Percentiles rank a stretch among this genome's conserved stretches.
Evolutionary conservation across 37 sponge, comb jelly and placozoan species (phyloP).

Genomic region (Halisarca cf. caerulea): DNA sequence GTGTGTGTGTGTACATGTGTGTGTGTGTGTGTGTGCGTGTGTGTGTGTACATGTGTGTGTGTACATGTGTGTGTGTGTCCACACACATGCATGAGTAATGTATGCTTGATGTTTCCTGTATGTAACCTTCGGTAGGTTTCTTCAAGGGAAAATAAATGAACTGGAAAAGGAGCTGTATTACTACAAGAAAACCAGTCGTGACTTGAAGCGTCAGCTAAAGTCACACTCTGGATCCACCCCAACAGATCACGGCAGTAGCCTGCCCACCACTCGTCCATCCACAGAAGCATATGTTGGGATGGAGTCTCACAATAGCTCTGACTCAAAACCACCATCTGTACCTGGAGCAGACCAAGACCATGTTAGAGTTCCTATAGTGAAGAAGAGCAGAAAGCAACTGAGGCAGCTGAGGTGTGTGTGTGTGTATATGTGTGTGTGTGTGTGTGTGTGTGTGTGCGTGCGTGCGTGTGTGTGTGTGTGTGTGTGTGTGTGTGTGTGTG

Average conservation of each 20-base stretch:
- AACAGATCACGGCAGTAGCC: not conserved
- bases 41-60: not conserved
- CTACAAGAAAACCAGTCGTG: constrained; percentile 78
- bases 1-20: not conserved
- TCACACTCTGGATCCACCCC: not conserved
- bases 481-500: too few species aligned
- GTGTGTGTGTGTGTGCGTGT: not conserved
- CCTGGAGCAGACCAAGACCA: not conserved
- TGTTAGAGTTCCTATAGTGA: not conserved
- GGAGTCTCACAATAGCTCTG: not conserved
- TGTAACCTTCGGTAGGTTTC: not conserved
- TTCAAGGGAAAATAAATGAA: constrained; percentile 31
- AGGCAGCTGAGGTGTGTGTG: not conserved
- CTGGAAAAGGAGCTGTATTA: constrained; percentile 82
- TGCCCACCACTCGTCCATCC: not conserved
- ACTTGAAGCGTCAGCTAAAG: constrained; percentile 54
- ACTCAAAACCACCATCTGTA: not conserved
- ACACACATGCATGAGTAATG: not conserved
- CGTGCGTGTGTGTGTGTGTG: too few species aligned
- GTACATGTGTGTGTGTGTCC: not conserved
- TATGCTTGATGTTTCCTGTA: too few species aligned
- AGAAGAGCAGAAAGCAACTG: constrained; percentile 9
- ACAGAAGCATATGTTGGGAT: not conserved
- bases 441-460: not conserved
- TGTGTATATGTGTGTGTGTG: not conserved